A percentile compares a stretch with the other conserved stretches of the same genome.
Evolutionary conservation across 1,140 invertebrate species (phyloP).

Genomic region (Rhynchophorus ferrugineus): DNA sequence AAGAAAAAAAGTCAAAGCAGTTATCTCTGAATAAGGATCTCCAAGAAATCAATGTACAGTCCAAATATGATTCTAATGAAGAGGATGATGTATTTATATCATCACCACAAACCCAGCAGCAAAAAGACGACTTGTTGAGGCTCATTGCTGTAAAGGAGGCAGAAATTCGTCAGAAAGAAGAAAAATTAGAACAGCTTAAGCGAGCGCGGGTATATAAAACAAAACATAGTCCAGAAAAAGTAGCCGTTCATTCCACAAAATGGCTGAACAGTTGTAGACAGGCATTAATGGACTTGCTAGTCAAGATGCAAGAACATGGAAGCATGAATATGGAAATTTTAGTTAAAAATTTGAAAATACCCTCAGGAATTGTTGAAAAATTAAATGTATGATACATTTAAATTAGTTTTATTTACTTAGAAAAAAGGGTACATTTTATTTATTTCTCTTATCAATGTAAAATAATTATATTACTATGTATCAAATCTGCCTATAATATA

Average conservation of each 20-base stretch:
- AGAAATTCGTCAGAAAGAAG: slow-evolving; percentile 21
- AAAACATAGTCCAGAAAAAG: slow-evolving; percentile 22
- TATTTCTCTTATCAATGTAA: no score
- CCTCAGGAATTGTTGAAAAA: slow-evolving; percentile 14
- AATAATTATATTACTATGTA: no score
- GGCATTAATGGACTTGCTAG: slow-evolving; percentile 21
- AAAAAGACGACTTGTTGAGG: slow-evolving; percentile 15
- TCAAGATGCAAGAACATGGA: slow-evolving; percentile 22
- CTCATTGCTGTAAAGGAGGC: slow-evolving; percentile 13
- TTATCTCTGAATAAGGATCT: no score
- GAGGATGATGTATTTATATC: slow-evolving; percentile 22
- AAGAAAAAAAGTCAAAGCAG: no score
- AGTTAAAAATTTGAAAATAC: slow-evolving; percentile 25
- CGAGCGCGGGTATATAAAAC: slow-evolving; percentile 25
- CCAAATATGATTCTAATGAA: no score
- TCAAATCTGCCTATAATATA: no score
- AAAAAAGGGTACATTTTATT: not conserved
- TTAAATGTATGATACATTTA: slow-evolving; percentile 3
- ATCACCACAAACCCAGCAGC: slow-evolving; percentile 11
- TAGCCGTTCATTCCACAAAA: slow-evolving; percentile 14
- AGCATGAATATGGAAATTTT: slow-evolving; percentile 25
- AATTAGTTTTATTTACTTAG: not conserved
- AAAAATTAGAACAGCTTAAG: slow-evolving; percentile 23
- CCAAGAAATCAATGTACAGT: no score
- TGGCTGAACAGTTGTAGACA: slow-evolving; percentile 23